Evolutionary conservation across 2,888 invertebrate species (phyloP), one percentile per base, ranked within the genome.

Genomic region (Synanthedon vespiformis): DNA sequence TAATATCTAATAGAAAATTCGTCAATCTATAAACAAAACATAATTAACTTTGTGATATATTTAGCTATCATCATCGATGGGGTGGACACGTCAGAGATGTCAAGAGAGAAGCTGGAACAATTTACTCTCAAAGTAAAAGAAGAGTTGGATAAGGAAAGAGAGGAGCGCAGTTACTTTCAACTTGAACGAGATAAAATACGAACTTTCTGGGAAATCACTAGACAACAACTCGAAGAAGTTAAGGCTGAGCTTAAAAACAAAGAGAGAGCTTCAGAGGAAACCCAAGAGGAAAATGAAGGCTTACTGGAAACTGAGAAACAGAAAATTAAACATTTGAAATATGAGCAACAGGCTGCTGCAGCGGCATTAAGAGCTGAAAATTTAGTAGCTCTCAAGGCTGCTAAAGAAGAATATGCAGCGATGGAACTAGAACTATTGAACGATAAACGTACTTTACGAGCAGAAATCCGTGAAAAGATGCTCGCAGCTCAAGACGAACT

Each of bases 161-260:
- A 98, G 77, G 98, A 98, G 77, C 87, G 98, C 53, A 98, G 98
- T 78, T 98, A 94, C 75, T 98, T 97, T 68, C 98, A 98, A 80
- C 78, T 98, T 65, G 98, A 98, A 84, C 89, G 98, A 61, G 98
- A 98, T 75, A 97, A 97, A 82, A 89, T 98, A 13, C 90, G 96
- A 61, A 95, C 95, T 3, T 97, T 97, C 74, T 98, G 98, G 98
- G 97, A 98, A 80, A 96, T 98, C 53, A 95, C 97, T 0, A 91
- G 95, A 60, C 92, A 94, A 63, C 95, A 98, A 71, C 81, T 97
- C 48, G 95, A 97, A 68, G 95, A 96, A 83, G 91, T 91, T 11
- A 92, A 92, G 70, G 93, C 95, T 4, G 89, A 90, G 64, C 71
- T 93, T 12, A 85, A 92, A 86, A 86, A 89, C 16, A 84, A 80